Evolutionary conservation across 2,888 invertebrate genomes (phyloP), one percentile per base, ranked within the genome.

Genomic region (Nomada ferruginata): DNA sequence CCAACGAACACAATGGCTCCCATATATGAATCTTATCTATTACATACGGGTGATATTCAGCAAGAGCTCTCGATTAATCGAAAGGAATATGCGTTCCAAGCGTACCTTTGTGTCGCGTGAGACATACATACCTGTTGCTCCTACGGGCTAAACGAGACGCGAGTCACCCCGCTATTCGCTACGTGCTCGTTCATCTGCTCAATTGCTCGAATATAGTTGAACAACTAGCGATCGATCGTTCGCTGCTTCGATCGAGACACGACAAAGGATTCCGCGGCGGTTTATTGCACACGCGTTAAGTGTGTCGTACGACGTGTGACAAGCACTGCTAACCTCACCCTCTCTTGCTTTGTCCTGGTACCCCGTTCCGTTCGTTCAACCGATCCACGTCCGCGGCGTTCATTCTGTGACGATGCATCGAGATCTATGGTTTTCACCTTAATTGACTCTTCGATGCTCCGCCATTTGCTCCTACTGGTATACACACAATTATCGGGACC

Each of bases 51-150:
- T 11, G 23, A 20, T 64, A 74, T 52, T 71, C 69, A 78, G 70
- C 64, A 82, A 82, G 85, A 86, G 65, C 76, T 80, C 55, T 29
- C 69, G 78, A 81, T 84, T 87, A 87, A 87, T 87, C 75, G 80
- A 64, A 83, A 84, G 52, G 73, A 85, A 84, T 77, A 70, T 72
- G 76, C 76, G 76, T 79, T 82, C 82, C 82, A 76, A 75, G 61
- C 76, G 60, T 44, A 65, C 78, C 85, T 85, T 78, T 86, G 85
- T 83, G 65, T 63, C 70, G 66, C 65, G 60, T 63, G 81, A 47
- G 59, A 61, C 79, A 79, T 85, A 87, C 79, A 79, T 85, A 87
- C 87, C 87, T 87, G 87, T 87, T 87, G 87, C 87, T 82, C 77
- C 59, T 42, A 71, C 61, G 42, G 66, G 53, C 55, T 60, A 63